Evolutionary conservation across 2,888 invertebrate species (phyloP).

Genomic region (Ophioninae sp.): DNA sequence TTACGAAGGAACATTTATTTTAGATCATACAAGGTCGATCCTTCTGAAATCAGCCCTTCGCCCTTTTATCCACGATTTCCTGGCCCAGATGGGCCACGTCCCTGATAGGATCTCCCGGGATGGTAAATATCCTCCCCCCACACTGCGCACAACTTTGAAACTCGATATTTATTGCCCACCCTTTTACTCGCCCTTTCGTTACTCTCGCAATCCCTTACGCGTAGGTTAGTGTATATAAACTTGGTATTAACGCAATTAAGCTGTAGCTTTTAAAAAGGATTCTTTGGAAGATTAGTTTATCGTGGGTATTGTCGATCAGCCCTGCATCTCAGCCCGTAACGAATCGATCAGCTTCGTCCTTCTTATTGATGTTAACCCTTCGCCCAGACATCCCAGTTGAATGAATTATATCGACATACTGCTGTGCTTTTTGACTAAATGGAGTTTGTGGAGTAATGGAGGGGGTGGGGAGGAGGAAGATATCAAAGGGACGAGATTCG

Average conservation of each 20-base stretch:
- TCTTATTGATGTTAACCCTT: neutral
- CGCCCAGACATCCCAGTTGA: slow-evolving; percentile 28
- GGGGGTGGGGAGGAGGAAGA: slow-evolving; percentile 23
- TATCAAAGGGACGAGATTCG: slow-evolving; percentile 27
- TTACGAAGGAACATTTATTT: slow-evolving; percentile 10
- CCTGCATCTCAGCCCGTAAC: slow-evolving; percentile 39
- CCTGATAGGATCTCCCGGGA: slow-evolving; percentile 49
- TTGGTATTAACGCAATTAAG: slow-evolving; percentile 57
- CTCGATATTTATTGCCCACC: slow-evolving; percentile 49
- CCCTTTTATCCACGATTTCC: neutral
- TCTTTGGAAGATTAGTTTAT: slow-evolving; percentile 57
- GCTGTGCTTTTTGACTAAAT: slow-evolving; percentile 15
- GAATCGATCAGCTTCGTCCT: slow-evolving; percentile 46
- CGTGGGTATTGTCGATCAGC: slow-evolving; percentile 14
- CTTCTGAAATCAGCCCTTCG: neutral
- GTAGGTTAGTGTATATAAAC: neutral
- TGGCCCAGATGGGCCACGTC: neutral
- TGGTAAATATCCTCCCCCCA: slow-evolving; percentile 12
- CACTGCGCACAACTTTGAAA: slow-evolving; percentile 35
- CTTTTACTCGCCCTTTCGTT: slow-evolving; percentile 40
- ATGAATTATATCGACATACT: slow-evolving; percentile 53
- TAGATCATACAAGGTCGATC: slow-evolving; percentile 3
- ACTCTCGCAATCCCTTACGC: neutral
- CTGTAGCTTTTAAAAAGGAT: slow-evolving; percentile 54
- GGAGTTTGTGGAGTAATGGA: neutral